A percentile compares a stretch with the other conserved stretches of the same genome.
Evolutionary conservation across 2,797 vertebrate genomes (phyloP).

Genomic region (Dryobates pubescens): DNA sequence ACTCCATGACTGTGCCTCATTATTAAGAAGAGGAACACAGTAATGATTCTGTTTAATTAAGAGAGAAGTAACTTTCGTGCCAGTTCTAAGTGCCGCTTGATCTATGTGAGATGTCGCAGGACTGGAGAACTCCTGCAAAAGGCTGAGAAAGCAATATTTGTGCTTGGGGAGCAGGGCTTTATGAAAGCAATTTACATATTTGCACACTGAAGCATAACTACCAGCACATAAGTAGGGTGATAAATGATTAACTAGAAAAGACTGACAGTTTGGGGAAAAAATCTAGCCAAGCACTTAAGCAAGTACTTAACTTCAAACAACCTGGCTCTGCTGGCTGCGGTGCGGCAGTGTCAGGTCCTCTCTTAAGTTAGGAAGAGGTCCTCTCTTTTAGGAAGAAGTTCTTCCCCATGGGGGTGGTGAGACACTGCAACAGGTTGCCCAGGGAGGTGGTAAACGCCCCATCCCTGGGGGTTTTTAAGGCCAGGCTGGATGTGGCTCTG

Average conservation of each 20-base stretch:
- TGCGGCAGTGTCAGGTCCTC: not conserved
- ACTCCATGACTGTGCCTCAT: not conserved
- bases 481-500: too few species aligned
- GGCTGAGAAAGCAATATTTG: slow-evolving; percentile 62
- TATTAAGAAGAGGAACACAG: slow-evolving; percentile 5
- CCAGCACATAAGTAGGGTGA: slow-evolving; percentile 4
- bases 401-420: too few species aligned
- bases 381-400: too few species aligned
- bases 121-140: not conserved
- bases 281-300: slow-evolving; percentile 45
- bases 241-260: slow-evolving; percentile 58
- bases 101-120: slow-evolving; percentile 25
- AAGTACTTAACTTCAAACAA: slow-evolving; percentile 24
- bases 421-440: too few species aligned
- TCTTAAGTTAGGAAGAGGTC: not conserved
- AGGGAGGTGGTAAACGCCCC: too few species aligned
- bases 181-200: slow-evolving; percentile 62
- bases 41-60: slow-evolving; percentile 56
- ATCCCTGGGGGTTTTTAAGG: too few species aligned
- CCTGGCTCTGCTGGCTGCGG: not conserved
- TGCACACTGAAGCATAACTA: slow-evolving; percentile 61
- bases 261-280: slow-evolving; percentile 30
- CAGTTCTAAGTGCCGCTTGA: slow-evolving; percentile 23
- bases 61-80: slow-evolving; percentile 34
- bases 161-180: not conserved